These are phyloP conservation scores for Itoplectis maculator DNA, from an alignment of 2,888 invertebrate species.

Conservation along the genomic window DNA sequence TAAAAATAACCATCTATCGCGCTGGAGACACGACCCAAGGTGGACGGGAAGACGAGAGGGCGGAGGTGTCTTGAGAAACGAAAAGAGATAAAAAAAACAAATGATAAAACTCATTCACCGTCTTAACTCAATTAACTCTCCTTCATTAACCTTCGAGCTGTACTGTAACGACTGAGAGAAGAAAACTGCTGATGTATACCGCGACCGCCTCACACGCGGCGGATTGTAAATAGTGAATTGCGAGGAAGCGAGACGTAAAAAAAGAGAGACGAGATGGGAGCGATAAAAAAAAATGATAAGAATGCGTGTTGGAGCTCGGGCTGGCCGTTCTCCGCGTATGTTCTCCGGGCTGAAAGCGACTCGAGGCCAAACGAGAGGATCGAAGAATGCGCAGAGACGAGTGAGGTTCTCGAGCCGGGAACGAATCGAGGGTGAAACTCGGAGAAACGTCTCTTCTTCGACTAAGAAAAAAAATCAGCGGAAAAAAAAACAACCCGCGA, in stretches of 20 bases:
- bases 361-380: slow-evolving; percentile 47
- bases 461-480: slow-evolving; percentile 33
- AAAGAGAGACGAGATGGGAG: slow-evolving; percentile 30
- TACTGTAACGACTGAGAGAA: slow-evolving; percentile 63
- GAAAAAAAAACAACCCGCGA: slow-evolving; percentile 27
- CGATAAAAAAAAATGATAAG: slow-evolving; percentile 33
- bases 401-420: too few species aligned
- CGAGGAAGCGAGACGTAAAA: slow-evolving; percentile 45
- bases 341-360: slow-evolving; percentile 59
- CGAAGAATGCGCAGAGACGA: slow-evolving; percentile 59
- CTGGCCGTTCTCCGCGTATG: slow-evolving; percentile 29
- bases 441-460: not conserved
- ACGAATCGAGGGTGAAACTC: slow-evolving; percentile 31
- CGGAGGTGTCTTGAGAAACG: slow-evolving; percentile 26
- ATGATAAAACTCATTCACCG: slow-evolving; percentile 54
- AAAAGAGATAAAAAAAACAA: slow-evolving; percentile 29
- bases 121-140: slow-evolving; percentile 67
- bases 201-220: slow-evolving; percentile 41
- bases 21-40: not conserved
- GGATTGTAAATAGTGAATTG: slow-evolving; percentile 64
- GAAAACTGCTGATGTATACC: slow-evolving; percentile 62
- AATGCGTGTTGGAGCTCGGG: slow-evolving; percentile 35
- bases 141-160: slow-evolving; percentile 67
- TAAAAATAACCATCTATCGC: slow-evolving; percentile 49
- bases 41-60: slow-evolving; percentile 19